phyloP scores from a whole-genome alignment of 2,113 vertebrate species.

The Podocnemis expansa region DNA sequence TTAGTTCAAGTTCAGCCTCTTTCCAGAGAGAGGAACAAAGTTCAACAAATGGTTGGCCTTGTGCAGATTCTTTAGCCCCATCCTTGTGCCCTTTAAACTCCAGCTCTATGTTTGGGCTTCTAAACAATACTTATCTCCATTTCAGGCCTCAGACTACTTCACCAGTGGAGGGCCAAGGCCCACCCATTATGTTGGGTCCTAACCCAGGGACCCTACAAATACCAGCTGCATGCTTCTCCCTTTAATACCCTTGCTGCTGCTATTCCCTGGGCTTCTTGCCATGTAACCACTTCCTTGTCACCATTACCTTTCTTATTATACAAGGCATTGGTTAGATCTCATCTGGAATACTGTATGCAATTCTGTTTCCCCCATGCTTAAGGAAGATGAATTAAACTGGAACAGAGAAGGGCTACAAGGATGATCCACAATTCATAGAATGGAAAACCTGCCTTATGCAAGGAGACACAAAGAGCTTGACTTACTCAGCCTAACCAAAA shows the following conservation, averaged over 20 bases:
- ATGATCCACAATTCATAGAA: too few species aligned
- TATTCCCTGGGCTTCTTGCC: neutral
- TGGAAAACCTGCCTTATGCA: too few species aligned
- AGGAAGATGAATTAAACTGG: too few species aligned
- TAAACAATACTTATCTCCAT: neutral
- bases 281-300: neutral
- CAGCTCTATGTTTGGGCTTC: neutral
- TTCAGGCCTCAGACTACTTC: neutral
- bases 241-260: neutral
- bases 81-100: neutral
- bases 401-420: too few species aligned
- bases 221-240: neutral
- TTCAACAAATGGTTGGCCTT: neutral
- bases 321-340: too few species aligned
- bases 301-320: neutral
- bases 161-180: neutral
- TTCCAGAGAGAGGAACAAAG: too few species aligned
- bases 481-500: too few species aligned
- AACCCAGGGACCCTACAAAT: neutral
- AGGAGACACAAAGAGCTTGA: too few species aligned
- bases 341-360: too few species aligned
- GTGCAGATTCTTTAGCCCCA: neutral
- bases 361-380: too few species aligned
- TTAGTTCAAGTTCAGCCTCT: neutral
- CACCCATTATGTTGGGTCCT: neutral